Evolutionary conservation across 2,113 vertebrate species (phyloP).

Genomic region (Cyphomyrus plagiostoma): DNA sequence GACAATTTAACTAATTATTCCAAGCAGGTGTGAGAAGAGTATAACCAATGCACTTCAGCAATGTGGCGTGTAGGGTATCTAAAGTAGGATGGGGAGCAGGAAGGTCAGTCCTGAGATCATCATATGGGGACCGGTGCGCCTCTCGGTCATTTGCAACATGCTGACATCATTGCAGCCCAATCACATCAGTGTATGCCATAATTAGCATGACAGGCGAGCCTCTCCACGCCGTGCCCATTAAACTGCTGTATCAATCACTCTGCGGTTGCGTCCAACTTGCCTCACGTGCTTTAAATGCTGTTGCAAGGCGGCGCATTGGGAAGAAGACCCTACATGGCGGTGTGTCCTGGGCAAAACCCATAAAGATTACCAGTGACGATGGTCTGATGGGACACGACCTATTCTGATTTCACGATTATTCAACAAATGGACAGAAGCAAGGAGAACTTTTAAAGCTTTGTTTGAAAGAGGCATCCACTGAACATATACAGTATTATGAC

Average conservation of each 20-base stretch:
- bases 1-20: neutral
- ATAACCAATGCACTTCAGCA: neutral
- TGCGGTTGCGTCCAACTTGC: slow-evolving; percentile 69
- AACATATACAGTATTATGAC: neutral
- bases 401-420: neutral
- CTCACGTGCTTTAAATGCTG: slow-evolving; percentile 55
- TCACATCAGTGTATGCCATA: neutral
- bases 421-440: neutral
- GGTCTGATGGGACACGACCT: slow-evolving; percentile 66
- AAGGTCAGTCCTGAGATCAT: neutral
- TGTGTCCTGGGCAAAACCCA: slow-evolving; percentile 49
- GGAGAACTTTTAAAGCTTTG: neutral
- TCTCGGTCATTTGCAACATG: neutral
- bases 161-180: neutral
- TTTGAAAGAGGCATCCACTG: neutral
- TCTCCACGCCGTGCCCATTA: slow-evolving; percentile 25
- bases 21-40: neutral
- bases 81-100: neutral
- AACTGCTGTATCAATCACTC: slow-evolving; percentile 26
- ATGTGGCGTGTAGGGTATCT: neutral
- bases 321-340: neutral
- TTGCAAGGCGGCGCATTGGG: neutral
- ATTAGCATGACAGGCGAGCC: neutral
- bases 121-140: neutral
- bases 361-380: slow-evolving; percentile 75